Conservation (phyloP, 1,140 invertebrate genomes). For the Eriosoma lanigerum region DNA sequence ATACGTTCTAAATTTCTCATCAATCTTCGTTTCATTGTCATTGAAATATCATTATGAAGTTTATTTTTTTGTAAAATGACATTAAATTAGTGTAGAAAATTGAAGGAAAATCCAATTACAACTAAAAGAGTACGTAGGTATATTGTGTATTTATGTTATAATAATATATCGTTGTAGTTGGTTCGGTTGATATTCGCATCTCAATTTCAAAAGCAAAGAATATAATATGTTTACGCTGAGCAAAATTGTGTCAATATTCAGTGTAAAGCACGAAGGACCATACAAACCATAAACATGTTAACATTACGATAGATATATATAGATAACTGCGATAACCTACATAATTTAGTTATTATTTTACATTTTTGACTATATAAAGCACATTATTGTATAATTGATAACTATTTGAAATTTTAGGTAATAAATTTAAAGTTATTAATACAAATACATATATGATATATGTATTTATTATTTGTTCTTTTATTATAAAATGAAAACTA, state of each 20-base stretch:
- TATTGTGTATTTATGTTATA: slow-evolving; percentile 31
- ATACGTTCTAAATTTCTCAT: slow-evolving; percentile 42
- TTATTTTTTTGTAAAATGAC: slow-evolving; percentile 41
- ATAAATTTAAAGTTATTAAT: no score
- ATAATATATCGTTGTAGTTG: background rate
- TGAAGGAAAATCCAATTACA: slow-evolving; percentile 36
- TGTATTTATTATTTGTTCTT: no score
- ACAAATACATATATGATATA: background rate
- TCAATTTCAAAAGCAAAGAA: slow-evolving; percentile 22
- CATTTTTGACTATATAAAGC: no score
- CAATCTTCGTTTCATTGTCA: slow-evolving; percentile 36
- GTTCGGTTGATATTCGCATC: background rate
- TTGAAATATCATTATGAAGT: slow-evolving; percentile 42
- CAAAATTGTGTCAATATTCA: slow-evolving; percentile 21
- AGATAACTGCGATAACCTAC: no score
- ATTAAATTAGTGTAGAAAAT: slow-evolving; percentile 43
- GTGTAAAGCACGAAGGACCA: background rate
- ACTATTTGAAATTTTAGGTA: no score
- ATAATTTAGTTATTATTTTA: no score
- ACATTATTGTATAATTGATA: no score
- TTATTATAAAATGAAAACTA: background rate
- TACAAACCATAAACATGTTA: background rate
- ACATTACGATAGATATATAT: no score
- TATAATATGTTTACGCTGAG: background rate
- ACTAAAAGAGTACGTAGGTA: background rate